These are phyloP conservation scores for Pithys albifrons DNA, from an alignment of 2,113 vertebrate genomes.

Conservation along the genomic window DNA sequence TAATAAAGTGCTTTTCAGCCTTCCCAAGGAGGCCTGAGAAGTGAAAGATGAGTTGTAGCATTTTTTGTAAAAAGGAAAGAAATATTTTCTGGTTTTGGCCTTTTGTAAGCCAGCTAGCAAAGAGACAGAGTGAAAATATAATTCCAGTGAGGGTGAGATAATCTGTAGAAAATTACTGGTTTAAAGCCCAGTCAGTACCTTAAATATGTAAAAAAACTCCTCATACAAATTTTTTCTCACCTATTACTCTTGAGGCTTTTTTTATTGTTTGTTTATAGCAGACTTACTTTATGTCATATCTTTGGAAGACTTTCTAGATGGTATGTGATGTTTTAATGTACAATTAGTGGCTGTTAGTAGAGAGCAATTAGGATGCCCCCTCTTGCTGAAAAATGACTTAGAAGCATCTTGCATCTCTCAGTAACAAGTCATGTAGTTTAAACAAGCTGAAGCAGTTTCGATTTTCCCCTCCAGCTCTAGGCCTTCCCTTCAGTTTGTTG, in stretches of 20 bases:
- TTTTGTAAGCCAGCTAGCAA: neutral
- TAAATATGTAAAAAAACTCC: neutral
- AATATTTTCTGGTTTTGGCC: neutral
- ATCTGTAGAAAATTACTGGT: neutral
- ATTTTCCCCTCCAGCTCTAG: neutral
- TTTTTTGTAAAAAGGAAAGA: neutral
- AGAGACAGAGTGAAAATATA: neutral
- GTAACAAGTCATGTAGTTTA: constrained; percentile 41
- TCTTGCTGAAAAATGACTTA: neutral
- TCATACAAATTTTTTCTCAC: neutral
- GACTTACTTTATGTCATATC: neutral
- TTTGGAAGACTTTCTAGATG: neutral
- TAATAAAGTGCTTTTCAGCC: neutral
- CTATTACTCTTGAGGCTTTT: neutral
- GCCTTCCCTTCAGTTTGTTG: constrained; percentile 17
- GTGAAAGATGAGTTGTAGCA: neutral
- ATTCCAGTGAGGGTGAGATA: neutral
- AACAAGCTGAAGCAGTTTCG: constrained; percentile 7
- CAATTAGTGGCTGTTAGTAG: neutral
- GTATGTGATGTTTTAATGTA: neutral
- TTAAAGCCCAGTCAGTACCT: neutral
- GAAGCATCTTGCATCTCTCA: constrained; percentile 35
- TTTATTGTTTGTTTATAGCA: neutral
- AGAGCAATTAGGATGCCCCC: neutral
- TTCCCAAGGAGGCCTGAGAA: neutral